A percentile compares a stretch with the other conserved stretches of the same genome.
phyloP scores from a whole-genome alignment of 2,113 vertebrate species.

The Toxotes chatareus region DNA sequence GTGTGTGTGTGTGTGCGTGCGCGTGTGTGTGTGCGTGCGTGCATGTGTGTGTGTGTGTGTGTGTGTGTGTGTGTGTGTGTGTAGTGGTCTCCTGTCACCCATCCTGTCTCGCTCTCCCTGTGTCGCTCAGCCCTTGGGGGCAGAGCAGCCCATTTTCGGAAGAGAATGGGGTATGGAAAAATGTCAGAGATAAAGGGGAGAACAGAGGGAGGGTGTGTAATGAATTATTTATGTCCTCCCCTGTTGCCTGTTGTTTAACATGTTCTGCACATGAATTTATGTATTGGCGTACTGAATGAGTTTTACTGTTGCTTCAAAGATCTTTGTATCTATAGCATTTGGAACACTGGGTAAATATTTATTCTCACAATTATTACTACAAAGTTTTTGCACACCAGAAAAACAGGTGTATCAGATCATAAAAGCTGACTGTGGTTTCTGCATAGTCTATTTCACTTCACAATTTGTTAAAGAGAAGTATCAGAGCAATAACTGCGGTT shows the following conservation, averaged over 20 bases:
- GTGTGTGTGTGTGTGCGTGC: conserved; percentile 21
- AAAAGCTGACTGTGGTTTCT: neutral
- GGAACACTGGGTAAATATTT: neutral
- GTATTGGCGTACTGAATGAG: neutral
- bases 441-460: too few species aligned
- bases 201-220: conserved; percentile 21
- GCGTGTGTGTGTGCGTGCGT: conserved; percentile 6
- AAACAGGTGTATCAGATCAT: neutral
- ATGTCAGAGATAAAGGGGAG: conserved; percentile 58
- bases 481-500: neutral
- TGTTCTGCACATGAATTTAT: neutral
- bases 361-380: neutral
- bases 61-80: conserved; percentile 24
- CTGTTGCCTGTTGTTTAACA: conserved; percentile 25
- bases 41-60: neutral
- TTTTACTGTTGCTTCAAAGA: neutral
- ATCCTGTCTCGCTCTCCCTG: conserved; percentile 37
- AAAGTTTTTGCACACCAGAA: neutral
- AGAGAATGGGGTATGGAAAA: conserved; percentile 46
- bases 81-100: conserved; percentile 41
- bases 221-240: conserved; percentile 67
- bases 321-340: neutral
- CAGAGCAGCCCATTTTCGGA: conserved; percentile 50
- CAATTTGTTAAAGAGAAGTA: too few species aligned
- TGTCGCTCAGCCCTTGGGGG: conserved; percentile 12